Evolutionary conservation across 2,888 invertebrate genomes (phyloP), one percentile per base, ranked within the genome.

Genomic region (Caenorhabditis panamensis): DNA sequence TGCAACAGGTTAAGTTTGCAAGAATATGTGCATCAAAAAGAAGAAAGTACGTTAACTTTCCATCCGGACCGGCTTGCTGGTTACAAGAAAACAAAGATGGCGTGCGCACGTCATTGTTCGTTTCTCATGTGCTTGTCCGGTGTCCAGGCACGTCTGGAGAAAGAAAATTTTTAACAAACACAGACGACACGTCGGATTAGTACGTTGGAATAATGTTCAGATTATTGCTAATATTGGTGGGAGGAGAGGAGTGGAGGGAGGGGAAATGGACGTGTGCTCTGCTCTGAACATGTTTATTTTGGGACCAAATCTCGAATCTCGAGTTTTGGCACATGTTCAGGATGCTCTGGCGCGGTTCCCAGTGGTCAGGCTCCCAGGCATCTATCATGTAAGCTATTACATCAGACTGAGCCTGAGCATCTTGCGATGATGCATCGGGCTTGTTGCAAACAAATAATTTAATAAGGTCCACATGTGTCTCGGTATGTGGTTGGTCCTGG

Each of bases 301-400:
- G n/a, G 44, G 28, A 36, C 9, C 54, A 41, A 13, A n/a, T n/a
- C n/a, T n/a, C n/a, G n/a, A n/a, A n/a, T n/a, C n/a, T n/a, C n/a
- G 41, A 11, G 11, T 6, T 4, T 16, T 4, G 5, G n/a, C 62
- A 71, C 36, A 63, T 71, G 71, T 62, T 51, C 26, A 6, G 4
- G 31, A 6, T 4, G 9, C 5, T 31, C 31, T n/a, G n/a, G n/a
- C n/a, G n/a, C 31, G 5, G 31, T 31, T 4, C 18, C 16, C 59
- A 47, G 11, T 51, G 62, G 53, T 71, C 71, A n/a, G n/a, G n/a
- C n/a, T n/a, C n/a, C 47, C 71, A 71, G 44, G 61, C 71, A 71
- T 71, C 62, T 31, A 58, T 72, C 63, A 72, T 11, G 20, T 62
- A 47, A 63, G 58, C 36, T 54, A 56, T 63, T 63, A 62, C 62